Evolutionary conservation across 2,888 invertebrate genomes (phyloP).

Genomic region (Drosophila tanythrix): DNA sequence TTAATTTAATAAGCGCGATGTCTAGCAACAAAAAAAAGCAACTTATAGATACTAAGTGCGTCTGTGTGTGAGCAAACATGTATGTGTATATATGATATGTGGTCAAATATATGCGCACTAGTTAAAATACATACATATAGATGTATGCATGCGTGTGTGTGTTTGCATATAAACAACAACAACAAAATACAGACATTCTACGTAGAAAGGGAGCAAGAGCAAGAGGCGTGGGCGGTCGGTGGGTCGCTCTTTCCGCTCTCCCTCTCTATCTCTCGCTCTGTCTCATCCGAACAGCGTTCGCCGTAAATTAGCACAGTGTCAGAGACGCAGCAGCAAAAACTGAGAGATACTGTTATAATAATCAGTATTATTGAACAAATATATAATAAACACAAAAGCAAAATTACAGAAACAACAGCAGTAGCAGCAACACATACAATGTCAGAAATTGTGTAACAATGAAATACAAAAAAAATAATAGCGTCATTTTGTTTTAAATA

Average conservation of each 20-base stretch:
- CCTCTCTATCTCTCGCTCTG: constrained; percentile 12
- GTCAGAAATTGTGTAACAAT: constrained; percentile 59
- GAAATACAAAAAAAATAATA: constrained; percentile 5
- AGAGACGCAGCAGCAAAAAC: constrained; percentile 57
- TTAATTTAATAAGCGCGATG: constrained; percentile 69
- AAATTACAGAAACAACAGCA: constrained; percentile 44
- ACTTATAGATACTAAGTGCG: constrained; percentile 72
- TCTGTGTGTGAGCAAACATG: constrained; percentile 39
- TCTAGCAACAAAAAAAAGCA: constrained; percentile 52
- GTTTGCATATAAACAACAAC: constrained; percentile 16
- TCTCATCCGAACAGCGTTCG: constrained; percentile 48
- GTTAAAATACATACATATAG: constrained; percentile 30
- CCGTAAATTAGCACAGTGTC: constrained; percentile 62
- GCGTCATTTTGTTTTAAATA: constrained; percentile 10
- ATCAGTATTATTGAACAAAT: constrained; percentile 47
- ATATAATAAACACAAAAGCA: constrained; percentile 30
- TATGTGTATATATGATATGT: constrained; percentile 33
- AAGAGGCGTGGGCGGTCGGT: constrained; percentile 5
- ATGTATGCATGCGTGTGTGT: background rate
- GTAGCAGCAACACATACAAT: constrained; percentile 18
- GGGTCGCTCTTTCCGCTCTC: constrained; percentile 15
- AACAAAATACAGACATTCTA: constrained; percentile 39
- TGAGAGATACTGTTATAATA: constrained; percentile 65
- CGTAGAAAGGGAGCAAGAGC: constrained; percentile 37
- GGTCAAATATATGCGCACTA: constrained; percentile 64